A percentile compares a stretch with the other conserved stretches of the same genome.
phyloP scores from a whole-genome alignment of 1,140 invertebrate genomes.

The Eupristina koningsbergeri region DNA sequence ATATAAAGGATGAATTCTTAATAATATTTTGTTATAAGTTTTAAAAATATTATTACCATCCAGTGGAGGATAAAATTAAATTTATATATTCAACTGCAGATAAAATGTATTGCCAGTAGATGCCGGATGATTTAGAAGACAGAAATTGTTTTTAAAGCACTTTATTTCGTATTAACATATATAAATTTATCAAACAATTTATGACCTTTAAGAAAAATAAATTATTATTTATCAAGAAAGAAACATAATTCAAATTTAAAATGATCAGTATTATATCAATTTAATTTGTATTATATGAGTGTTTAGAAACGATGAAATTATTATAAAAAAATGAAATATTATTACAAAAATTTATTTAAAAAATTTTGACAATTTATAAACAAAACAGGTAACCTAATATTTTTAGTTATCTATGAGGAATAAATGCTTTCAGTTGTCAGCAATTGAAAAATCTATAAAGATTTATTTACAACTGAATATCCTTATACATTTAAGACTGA shows the following conservation, averaged over 20 bases:
- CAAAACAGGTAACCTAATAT: background rate
- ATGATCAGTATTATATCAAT: no score
- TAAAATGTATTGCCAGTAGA: background rate
- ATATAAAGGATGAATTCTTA: no score
- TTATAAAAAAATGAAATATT: no score
- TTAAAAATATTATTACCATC: no score
- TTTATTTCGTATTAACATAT: background rate
- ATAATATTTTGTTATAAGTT: no score
- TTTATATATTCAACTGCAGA: no score
- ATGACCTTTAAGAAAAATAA: background rate
- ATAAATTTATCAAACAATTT: background rate
- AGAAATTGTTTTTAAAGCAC: no score
- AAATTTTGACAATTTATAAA: background rate
- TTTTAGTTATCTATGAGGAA: background rate
- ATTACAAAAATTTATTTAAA: background rate
- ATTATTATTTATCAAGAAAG: background rate
- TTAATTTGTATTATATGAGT: no score
- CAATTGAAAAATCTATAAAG: background rate
- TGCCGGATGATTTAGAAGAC: no score
- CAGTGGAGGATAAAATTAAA: no score
- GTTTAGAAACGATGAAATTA: no score
- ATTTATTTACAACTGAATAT: background rate
- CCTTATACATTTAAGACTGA: background rate
- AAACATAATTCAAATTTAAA: no score
- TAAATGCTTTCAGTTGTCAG: background rate